These are phyloP conservation scores for Ichneumoninae sp. DNA, from an alignment of 2,888 invertebrate species.

Conservation along the genomic window DNA sequence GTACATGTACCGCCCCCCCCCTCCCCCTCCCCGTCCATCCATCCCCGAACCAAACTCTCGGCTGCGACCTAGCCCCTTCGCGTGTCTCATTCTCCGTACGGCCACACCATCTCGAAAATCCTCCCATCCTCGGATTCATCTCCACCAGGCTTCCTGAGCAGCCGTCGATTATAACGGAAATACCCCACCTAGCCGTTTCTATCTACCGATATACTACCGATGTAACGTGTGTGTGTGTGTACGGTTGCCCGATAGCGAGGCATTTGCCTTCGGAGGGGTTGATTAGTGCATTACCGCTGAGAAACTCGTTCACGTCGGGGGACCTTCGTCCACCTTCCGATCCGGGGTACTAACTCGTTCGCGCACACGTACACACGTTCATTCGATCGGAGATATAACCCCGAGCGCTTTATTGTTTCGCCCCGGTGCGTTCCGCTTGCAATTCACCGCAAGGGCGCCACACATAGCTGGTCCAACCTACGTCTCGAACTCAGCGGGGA, in stretches of 20 bases:
- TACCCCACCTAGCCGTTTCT: conserved; percentile 72
- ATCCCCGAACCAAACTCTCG: conserved; percentile 53
- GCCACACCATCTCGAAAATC: conserved; percentile 30
- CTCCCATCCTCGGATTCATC: conserved; percentile 61
- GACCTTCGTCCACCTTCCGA: conserved; percentile 66
- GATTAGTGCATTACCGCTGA: conserved; percentile 81
- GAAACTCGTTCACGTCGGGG: conserved; percentile 74
- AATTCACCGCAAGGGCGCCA: conserved; percentile 54
- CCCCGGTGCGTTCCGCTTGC: conserved; percentile 46
- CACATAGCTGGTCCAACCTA: conserved; percentile 27
- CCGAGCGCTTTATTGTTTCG: conserved; percentile 47
- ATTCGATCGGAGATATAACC: conserved; percentile 6
- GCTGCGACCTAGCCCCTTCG: conserved; percentile 62
- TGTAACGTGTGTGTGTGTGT: neutral
- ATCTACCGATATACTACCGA: conserved; percentile 54
- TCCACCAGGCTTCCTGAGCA: conserved; percentile 72
- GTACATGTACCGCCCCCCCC: conserved; percentile 61
- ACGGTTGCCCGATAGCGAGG: conserved; percentile 51
- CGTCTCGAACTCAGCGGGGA: conserved; percentile 25
- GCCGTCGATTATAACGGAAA: conserved; percentile 82
- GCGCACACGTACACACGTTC: conserved; percentile 13
- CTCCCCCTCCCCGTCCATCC: conserved; percentile 52
- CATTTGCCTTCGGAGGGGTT: conserved; percentile 79
- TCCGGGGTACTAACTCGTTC: conserved; percentile 50
- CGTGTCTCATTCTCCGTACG: conserved; percentile 62